These are phyloP conservation scores for Capitella teleta DNA, from an alignment of 1,140 invertebrate species.

Conservation along the genomic window DNA sequence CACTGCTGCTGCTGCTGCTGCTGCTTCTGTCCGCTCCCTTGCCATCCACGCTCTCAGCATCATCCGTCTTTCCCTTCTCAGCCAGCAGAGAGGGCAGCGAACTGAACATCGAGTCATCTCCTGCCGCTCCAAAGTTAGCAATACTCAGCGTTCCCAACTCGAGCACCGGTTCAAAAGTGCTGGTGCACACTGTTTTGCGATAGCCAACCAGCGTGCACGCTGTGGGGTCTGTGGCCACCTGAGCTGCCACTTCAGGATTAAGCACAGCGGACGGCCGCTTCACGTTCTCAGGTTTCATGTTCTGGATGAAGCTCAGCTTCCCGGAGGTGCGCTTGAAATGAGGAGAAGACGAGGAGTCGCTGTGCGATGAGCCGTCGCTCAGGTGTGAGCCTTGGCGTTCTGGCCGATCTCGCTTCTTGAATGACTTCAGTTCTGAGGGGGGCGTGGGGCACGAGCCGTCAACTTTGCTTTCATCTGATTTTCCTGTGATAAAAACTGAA, in stretches of 20 bases:
- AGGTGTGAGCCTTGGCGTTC: too few relatives aligned
- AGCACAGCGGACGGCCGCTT: conserved; percentile 26
- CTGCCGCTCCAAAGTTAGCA: background rate
- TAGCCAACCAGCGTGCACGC: conserved; percentile 34
- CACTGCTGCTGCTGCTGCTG: background rate
- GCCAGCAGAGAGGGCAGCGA: conserved; percentile 35
- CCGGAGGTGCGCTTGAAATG: background rate
- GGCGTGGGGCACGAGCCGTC: too few relatives aligned
- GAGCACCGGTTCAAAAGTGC: conserved; percentile 32
- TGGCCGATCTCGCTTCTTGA: background rate
- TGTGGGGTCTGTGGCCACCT: conserved; percentile 6
- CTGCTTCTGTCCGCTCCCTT: background rate
- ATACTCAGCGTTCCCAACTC: conserved; percentile 32
- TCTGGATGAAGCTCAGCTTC: conserved; percentile 35
- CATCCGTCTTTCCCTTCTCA: background rate
- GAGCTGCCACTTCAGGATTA: background rate
- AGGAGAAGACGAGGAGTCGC: background rate
- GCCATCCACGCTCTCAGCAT: background rate
- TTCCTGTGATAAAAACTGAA: too few relatives aligned
- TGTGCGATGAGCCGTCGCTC: background rate
- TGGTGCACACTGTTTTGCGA: conserved; percentile 26
- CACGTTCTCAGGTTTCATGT: conserved; percentile 34
- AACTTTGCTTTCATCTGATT: too few relatives aligned
- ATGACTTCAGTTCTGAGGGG: background rate
- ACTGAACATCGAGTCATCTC: conserved; percentile 21